Conservation (phyloP, 2,888 invertebrate genomes). For the Poecilus cupreus region DNA sequence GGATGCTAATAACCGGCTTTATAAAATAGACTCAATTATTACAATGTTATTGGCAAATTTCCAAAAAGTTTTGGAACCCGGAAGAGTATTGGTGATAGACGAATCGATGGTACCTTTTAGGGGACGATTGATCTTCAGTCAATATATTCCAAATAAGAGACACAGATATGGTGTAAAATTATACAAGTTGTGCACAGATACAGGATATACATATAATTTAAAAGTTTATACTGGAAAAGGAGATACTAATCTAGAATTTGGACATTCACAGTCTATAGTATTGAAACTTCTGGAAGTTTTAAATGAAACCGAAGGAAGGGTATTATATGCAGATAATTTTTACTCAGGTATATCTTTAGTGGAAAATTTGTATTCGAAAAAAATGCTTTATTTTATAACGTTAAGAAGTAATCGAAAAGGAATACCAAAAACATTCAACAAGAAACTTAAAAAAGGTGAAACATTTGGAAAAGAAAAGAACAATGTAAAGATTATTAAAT, state of each 20-base stretch:
- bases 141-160: too few species aligned
- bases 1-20: too few species aligned
- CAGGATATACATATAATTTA: background rate
- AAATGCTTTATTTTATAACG: background rate
- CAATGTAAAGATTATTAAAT: constrained; percentile 45
- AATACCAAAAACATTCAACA: background rate
- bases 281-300: background rate
- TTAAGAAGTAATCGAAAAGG: background rate
- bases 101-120: background rate
- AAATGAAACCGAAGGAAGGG: background rate
- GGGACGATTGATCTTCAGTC: background rate
- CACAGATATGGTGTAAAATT: too few species aligned
- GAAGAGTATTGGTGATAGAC: background rate
- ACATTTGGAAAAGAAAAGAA: background rate
- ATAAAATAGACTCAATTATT: too few species aligned
- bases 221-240: background rate
- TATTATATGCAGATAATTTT: background rate
- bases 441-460: background rate
- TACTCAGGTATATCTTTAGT: background rate
- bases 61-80: too few species aligned
- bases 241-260: background rate
- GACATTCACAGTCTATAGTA: background rate
- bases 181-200: too few species aligned
- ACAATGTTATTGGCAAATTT: too few species aligned
- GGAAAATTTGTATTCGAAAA: background rate